These are phyloP conservation scores for Pardalotus punctatus DNA, from an alignment of 2,113 vertebrate genomes.

Conservation along the genomic window DNA sequence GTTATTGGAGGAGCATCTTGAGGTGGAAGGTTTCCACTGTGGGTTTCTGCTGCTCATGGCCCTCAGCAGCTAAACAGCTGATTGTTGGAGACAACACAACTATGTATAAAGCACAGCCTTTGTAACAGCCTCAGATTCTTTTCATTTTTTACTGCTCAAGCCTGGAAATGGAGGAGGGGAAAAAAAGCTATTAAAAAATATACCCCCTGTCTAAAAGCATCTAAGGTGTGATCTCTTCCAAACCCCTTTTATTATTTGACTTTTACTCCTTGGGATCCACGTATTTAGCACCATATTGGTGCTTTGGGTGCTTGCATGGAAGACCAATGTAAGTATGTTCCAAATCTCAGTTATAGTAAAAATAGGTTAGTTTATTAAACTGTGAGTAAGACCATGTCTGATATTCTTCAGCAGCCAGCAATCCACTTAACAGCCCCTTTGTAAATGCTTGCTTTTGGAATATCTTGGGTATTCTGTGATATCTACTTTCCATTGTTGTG, in stretches of 20 bases:
- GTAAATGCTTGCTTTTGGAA: not conserved
- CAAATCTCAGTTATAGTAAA: not conserved
- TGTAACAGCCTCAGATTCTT: not conserved
- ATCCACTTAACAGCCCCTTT: not conserved
- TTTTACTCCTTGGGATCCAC: not conserved
- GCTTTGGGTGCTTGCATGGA: not conserved
- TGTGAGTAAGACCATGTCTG: not conserved
- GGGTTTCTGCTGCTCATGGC: not conserved
- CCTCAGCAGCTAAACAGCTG: not conserved
- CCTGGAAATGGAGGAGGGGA: not conserved
- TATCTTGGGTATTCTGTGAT: not conserved
- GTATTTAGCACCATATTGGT: not conserved
- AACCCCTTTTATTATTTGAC: rapidly evolving
- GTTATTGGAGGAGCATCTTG: not conserved
- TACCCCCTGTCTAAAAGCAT: not conserved
- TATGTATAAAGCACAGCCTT: not conserved
- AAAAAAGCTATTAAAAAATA: not conserved
- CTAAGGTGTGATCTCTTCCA: not conserved
- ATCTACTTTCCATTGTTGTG: not conserved
- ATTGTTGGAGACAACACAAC: not conserved
- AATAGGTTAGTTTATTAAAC: not conserved
- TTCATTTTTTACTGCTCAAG: not conserved
- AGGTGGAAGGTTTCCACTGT: not conserved
- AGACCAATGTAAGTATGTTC: not conserved
- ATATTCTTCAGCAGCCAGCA: not conserved